Percentiles rank a stretch among this genome's conserved stretches.
Conservation (phyloP, 2,797 vertebrate species). For the Sylvilagus floridanus region DNA sequence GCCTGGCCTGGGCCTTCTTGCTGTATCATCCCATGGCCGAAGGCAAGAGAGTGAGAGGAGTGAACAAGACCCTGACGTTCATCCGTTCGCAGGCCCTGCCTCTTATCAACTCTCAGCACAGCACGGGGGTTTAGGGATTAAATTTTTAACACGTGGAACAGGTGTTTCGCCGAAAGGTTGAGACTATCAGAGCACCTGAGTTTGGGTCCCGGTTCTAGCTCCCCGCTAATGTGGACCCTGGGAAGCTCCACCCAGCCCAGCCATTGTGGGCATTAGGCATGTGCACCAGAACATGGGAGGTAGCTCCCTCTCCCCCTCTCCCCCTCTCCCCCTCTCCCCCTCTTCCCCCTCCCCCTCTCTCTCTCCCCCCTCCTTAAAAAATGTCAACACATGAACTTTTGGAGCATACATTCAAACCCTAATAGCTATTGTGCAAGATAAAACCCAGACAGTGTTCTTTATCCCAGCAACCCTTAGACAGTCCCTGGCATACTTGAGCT, state of each 20-base stretch:
- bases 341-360: no score
- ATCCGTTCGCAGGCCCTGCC: neutral
- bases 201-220: no score
- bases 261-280: no score
- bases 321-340: no score
- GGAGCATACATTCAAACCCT: neutral
- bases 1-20: neutral
- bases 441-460: neutral
- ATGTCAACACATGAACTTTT: neutral
- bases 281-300: no score
- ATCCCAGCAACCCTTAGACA: neutral
- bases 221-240: no score
- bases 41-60: neutral
- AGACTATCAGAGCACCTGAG: no score
- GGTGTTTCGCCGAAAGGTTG: no score
- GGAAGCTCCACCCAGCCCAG: no score
- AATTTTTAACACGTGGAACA: neutral
- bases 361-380: no score
- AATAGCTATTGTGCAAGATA: neutral
- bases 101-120: neutral
- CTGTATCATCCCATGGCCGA: neutral
- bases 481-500: no score
- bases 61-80: neutral
- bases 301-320: no score
- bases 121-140: neutral